Base-by-base conservation (phyloP, 1,140 invertebrate genomes). In the Leptopilina clavipes region DNA sequence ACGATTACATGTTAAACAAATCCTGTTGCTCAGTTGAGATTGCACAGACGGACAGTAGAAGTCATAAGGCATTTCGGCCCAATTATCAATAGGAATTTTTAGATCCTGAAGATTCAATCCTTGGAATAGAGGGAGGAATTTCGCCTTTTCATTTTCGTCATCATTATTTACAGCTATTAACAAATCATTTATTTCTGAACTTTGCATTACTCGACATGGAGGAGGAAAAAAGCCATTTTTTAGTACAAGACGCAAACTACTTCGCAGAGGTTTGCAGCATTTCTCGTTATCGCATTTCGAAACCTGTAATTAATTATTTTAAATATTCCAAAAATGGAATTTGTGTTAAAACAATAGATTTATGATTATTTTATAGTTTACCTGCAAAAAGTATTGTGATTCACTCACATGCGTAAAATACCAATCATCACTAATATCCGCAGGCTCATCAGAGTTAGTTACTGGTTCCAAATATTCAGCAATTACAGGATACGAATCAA, bases 351-450 rank as follows among this genome's bases (percentile, higher is more conserved):
- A 17, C 19, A 59, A 59, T n/a, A 52, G 31, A 7, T 17, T 9
- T 8, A n/a, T 59, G 14, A 54, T n/a, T n/a, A n/a, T n/a, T n/a
- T n/a, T 25, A 59, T 59, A 12, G 44, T 17, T 56, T 18, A 74
- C 54, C 72, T 74, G 72, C 22, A 74, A 17, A 59, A 59, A 74
- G 10, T 65, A 74, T 59, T 74, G 72, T 0, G 72, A 74, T 43
- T 74, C 72, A n/a, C 72, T 1, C 25, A 73, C 48, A 19, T 74
- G 72, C 6, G 1, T n/a, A 3, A 11, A 11, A 59, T 74, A 74
- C 72, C 72, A 74, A 25, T 59, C 22, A 11, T 74, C 72, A 12
- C 40, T 40, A 0, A 37, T 44, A 59, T 74, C 25, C 56, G 37
- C 17, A 11, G 25, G 52, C 10, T 54, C n/a, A 3, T 6, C 52